phyloP scores from a whole-genome alignment of 2,797 vertebrate genomes.

The Channa striata region DNA sequence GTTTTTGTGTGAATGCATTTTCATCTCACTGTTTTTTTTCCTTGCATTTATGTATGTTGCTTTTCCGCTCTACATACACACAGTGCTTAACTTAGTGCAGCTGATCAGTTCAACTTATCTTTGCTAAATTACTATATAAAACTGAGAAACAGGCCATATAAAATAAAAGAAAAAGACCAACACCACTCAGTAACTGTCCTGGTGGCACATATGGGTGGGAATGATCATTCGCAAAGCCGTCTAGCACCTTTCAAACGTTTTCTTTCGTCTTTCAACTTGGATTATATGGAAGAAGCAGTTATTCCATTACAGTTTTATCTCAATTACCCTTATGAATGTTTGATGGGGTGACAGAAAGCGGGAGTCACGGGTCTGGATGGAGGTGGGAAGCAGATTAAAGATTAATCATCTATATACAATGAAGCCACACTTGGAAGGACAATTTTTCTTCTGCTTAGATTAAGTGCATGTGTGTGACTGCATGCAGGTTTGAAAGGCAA shows the following conservation, averaged over 20 bases:
- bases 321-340: slow-evolving; percentile 83
- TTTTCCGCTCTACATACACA: no score
- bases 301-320: slow-evolving; percentile 80
- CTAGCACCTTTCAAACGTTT: slow-evolving; percentile 64
- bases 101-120: slow-evolving; percentile 34
- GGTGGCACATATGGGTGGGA: slow-evolving; percentile 8
- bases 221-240: slow-evolving; percentile 47
- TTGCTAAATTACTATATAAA: slow-evolving; percentile 54
- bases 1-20: no score
- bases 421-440: slow-evolving; percentile 37
- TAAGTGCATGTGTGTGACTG: neutral
- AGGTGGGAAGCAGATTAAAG: slow-evolving; percentile 75
- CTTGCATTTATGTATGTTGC: no score
- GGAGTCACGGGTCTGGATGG: slow-evolving; percentile 54
- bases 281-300: slow-evolving; percentile 32
- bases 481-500: no score
- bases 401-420: slow-evolving; percentile 70
- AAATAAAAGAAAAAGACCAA: slow-evolving; percentile 32
- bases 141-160: slow-evolving; percentile 16
- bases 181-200: no score
- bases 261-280: slow-evolving; percentile 39
- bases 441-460: slow-evolving; percentile 20
- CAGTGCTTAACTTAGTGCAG: slow-evolving; percentile 12
- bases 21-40: no score
- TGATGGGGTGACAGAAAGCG: slow-evolving; percentile 63